phyloP scores from a whole-genome alignment of 2,888 invertebrate genomes.

The Xanthostigma xanthostigma region DNA sequence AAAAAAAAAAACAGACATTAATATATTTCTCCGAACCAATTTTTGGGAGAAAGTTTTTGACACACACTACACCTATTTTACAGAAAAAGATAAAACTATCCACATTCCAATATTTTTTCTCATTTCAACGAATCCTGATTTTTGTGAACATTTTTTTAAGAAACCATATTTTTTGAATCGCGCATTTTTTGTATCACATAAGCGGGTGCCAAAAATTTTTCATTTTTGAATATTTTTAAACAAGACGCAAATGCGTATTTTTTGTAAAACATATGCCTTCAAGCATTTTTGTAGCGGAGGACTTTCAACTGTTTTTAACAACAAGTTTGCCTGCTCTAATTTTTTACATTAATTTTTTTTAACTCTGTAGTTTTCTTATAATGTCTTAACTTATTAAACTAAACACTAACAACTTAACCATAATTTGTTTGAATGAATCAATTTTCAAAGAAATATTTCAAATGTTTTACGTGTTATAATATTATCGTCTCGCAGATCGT shows the following conservation, averaged over 20 bases:
- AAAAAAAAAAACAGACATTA: too few relatives aligned
- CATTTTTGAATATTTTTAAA: background rate
- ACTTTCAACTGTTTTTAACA: slow-evolving; percentile 1
- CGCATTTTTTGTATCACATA: background rate
- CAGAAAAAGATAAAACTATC: background rate
- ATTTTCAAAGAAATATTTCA: slow-evolving; percentile 30
- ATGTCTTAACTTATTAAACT: too few relatives aligned
- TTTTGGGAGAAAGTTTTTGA: too few relatives aligned
- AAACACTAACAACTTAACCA: too few relatives aligned
- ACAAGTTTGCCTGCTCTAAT: too few relatives aligned
- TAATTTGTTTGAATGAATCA: slow-evolving; percentile 20
- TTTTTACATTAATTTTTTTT: too few relatives aligned
- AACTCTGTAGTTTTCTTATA: too few relatives aligned
- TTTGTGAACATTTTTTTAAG: background rate
- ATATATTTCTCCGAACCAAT: too few relatives aligned
- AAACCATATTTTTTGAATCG: background rate
- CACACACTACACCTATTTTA: too few relatives aligned
- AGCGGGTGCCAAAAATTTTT: background rate
- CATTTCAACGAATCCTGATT: background rate
- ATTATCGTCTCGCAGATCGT: too few relatives aligned
- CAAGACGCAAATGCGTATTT: too few relatives aligned
- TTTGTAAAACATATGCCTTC: slow-evolving; percentile 20
- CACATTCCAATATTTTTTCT: background rate
- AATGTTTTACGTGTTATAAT: background rate
- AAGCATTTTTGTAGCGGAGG: slow-evolving; percentile 34